Conservation (phyloP, 2,113 vertebrate genomes). For the Calyptommatus sinebrachiatus region DNA sequence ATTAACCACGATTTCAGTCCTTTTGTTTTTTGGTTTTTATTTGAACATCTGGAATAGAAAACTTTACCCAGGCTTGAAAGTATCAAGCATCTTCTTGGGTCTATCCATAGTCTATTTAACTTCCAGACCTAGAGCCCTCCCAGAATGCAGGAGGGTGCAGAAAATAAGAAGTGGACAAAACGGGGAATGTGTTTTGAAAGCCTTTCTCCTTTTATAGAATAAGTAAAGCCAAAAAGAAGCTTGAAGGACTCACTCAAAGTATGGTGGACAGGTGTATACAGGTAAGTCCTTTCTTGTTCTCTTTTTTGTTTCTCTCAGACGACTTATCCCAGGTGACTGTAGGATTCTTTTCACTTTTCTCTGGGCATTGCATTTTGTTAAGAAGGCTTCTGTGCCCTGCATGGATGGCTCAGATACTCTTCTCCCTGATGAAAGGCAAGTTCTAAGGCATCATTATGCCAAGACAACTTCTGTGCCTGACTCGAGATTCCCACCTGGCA, state of each 20-base stretch:
- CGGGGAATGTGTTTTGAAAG: not conserved
- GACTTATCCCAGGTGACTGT: not conserved
- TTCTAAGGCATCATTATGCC: not conserved
- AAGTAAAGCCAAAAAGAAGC: conserved; percentile 92
- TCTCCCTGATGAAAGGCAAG: not conserved
- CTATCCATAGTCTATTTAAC: not conserved
- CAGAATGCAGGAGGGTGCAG: accelerated
- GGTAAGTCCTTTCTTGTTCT: conserved; percentile 64
- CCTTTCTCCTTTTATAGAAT: conserved; percentile 72
- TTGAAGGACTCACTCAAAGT: conserved; percentile 92
- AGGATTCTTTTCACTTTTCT: not conserved
- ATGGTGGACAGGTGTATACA: conserved; percentile 99
- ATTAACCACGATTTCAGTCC: too few relatives aligned
- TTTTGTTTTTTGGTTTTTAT: too few relatives aligned
- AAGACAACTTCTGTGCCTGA: too few relatives aligned
- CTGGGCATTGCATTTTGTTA: too few relatives aligned
- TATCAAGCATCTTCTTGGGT: not conserved
- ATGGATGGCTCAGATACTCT: not conserved
- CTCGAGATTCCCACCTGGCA: not conserved
- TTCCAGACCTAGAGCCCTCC: accelerated
- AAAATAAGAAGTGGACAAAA: not conserved
- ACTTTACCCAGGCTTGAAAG: not conserved
- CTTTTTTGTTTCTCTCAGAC: not conserved
- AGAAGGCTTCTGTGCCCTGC: not conserved
- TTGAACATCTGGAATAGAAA: too few relatives aligned